phyloP scores from a whole-genome alignment of 2,888 invertebrate species.

The Ichneumoninae sp. region DNA sequence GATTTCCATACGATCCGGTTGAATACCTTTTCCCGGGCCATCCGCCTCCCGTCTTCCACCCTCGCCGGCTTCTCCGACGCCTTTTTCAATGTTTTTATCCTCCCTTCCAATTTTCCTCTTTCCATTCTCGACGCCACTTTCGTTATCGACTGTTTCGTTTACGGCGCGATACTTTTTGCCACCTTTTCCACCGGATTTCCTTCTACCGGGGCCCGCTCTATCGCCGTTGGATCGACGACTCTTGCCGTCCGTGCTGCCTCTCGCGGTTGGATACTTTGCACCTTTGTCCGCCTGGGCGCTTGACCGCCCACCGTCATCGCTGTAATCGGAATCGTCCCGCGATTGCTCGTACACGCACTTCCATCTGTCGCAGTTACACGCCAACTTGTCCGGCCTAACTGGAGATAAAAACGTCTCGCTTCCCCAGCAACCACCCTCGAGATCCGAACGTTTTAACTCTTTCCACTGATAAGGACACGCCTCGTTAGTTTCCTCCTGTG shows the following conservation, averaged over 20 bases:
- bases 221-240: conserved; percentile 3
- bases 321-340: background rate
- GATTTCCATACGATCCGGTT: conserved; percentile 1
- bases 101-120: background rate
- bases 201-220: background rate
- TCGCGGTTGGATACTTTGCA: background rate
- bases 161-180: background rate
- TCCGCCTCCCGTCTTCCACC: background rate
- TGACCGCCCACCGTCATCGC: background rate
- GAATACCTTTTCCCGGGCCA: conserved; percentile 13
- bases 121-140: conserved; percentile 1
- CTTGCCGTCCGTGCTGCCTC: background rate
- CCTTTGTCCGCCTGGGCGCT: background rate
- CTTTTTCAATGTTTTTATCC: conserved; percentile 11
- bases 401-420: conserved; percentile 63
- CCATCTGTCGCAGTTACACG: conserved; percentile 65
- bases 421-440: conserved; percentile 71
- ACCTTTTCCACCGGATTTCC: conserved; percentile 14
- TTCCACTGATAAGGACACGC: conserved; percentile 74
- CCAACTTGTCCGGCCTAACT: conserved; percentile 48
- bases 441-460: conserved; percentile 69
- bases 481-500: conserved; percentile 74
- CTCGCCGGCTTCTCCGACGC: background rate
- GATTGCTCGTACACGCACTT: conserved; percentile 20
- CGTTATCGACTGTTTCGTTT: conserved; percentile 10